Conservation (phyloP, 2,888 invertebrate genomes). For the Stramonita haemastoma region DNA sequence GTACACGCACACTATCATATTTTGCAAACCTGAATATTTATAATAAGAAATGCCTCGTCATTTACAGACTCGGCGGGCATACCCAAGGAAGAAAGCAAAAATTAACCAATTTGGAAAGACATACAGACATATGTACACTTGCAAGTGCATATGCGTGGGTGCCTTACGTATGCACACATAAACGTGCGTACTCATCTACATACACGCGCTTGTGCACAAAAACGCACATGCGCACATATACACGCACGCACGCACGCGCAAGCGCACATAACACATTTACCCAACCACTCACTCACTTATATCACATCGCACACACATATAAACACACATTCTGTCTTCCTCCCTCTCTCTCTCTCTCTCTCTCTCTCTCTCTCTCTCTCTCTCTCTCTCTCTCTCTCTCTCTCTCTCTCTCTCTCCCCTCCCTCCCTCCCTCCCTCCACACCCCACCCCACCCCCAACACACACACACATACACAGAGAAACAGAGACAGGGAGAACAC, state of each 20-base stretch:
- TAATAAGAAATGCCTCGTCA: too few species aligned
- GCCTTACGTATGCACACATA: background rate
- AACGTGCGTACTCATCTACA: background rate
- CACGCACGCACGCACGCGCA: background rate
- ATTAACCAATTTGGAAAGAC: background rate
- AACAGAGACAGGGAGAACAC: background rate
- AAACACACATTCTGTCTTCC: too few species aligned
- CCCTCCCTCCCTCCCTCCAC: background rate
- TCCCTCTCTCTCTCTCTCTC: background rate
- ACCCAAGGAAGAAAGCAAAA: background rate
- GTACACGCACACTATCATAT: too few species aligned
- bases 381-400: background rate
- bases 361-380: background rate
- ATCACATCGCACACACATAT: too few species aligned
- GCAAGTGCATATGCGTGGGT: background rate
- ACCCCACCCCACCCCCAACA: background rate
- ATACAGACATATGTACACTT: background rate
- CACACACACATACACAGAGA: background rate
- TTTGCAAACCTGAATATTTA: too few species aligned
- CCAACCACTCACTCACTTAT: background rate
- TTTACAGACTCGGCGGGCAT: too few species aligned
- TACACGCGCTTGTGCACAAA: background rate
- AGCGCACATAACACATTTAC: slow-evolving; percentile 9
- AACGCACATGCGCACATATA: background rate
- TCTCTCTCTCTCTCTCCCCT: background rate